Base-by-base conservation (phyloP, 2,113 vertebrate species). In the Vidua macroura region DNA sequence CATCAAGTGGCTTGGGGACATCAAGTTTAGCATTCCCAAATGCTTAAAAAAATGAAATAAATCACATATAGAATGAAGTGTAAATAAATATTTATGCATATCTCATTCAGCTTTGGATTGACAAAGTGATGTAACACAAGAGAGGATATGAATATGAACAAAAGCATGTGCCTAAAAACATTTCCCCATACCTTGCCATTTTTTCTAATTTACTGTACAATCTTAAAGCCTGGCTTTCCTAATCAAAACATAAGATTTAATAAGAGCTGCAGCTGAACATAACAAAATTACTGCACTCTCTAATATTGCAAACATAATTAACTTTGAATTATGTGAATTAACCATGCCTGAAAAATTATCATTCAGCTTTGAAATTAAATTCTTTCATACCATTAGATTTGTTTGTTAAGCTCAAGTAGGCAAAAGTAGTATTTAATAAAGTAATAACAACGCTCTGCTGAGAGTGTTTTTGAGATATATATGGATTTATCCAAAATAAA, bases 281-380 rank as follows among this genome's bases (percentile, higher is more conserved):
- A 98, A 96, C 95, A 97, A 98, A 98, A 98, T 98, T 97, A 98
- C 92, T 46, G 75, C 86, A 97, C 85, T 97, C 94, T 90, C 92
- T 98, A 98, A 98, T 98, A 98, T 97, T 48, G 33, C 96, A 98
- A 98, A 98, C 95, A 97, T 97, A 98, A 98, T 98, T 98, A 98
- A 98, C 98, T 98, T 98, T 98, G 98, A 98, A 98, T 98, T 98
- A 98, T 97, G 94, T 97, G 98, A 98, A 97, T 98, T 98, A 98
- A 98, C 97, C 97, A 95, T 94, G 98, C 97, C 95, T 98, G 98
- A 98, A 97, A 98, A 98, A 98, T 98, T 98, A 98, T 97, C 97
- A 98, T 98, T 98, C 98, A 96, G 86, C 98, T 98, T 96, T 98
- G 96, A 98, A 98, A 98, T 98, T 98, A 98, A 98, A 98, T 98